Percentiles rank a stretch among this genome's conserved stretches.
Evolutionary conservation across 2,888 invertebrate genomes (phyloP).

Genomic region (Clanis bilineata): DNA sequence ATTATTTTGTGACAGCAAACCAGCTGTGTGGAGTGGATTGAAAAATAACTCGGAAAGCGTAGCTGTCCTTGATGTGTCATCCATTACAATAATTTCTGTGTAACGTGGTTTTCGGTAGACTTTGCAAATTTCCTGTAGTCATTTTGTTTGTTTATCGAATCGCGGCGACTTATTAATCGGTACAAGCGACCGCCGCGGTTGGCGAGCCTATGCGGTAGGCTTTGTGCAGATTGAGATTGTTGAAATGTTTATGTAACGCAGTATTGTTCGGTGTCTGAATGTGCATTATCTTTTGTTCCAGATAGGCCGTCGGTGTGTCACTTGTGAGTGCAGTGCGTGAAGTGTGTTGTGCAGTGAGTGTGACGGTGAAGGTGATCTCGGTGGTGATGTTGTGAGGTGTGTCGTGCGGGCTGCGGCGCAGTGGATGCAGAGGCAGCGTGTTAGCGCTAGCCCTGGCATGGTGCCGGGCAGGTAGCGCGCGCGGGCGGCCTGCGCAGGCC

Average conservation of each 20-base stretch:
- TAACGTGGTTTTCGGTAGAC: conserved; percentile 55
- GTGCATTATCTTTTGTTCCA: conserved; percentile 73
- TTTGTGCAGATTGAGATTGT: conserved; percentile 60
- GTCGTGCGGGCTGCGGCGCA: conserved; percentile 41
- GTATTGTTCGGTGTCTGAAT: conserved; percentile 68
- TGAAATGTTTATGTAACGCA: conserved; percentile 79
- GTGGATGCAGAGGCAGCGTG: conserved; percentile 70
- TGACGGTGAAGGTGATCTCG: conserved; percentile 40
- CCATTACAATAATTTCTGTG: conserved; percentile 64
- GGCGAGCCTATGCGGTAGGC: conserved; percentile 31
- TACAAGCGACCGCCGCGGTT: conserved; percentile 40
- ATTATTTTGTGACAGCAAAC: conserved; percentile 68
- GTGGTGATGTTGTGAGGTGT: conserved; percentile 50
- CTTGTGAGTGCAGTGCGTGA: conserved; percentile 36
- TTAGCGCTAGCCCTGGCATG: conserved; percentile 77
- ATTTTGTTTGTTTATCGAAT: conserved; percentile 19
- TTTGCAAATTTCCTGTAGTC: conserved; percentile 22
- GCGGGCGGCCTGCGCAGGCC: conserved; percentile 82
- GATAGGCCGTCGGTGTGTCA: conserved; percentile 61
- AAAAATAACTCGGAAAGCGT: conserved; percentile 71
- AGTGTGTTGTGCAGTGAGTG: conserved; percentile 43
- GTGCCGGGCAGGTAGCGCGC: conserved; percentile 82
- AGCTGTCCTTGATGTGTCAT: conserved; percentile 79
- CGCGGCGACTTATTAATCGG: background rate
- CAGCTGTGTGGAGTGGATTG: conserved; percentile 73